Evolutionary conservation across 2,888 invertebrate species (phyloP).

Genomic region (Deilephila elpenor): DNA sequence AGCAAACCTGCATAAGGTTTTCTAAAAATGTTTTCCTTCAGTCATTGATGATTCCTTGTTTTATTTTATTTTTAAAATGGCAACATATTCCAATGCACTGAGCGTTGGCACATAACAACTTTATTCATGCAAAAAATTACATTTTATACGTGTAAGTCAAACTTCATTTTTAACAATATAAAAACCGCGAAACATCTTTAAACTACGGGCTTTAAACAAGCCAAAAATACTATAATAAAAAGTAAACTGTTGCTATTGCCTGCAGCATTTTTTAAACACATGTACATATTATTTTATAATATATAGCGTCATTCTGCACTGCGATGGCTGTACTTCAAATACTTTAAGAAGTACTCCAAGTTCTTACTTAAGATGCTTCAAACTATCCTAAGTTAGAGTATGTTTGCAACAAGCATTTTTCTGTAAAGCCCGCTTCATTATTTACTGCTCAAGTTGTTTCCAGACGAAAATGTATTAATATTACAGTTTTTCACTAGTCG

Average conservation of each 20-base stretch:
- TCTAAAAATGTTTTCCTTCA: too few species aligned
- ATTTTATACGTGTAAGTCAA: too few species aligned
- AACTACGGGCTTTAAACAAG: not conserved
- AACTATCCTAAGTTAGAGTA: slow-evolving; percentile 44
- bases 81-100: too few species aligned
- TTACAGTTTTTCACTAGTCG: slow-evolving; percentile 1
- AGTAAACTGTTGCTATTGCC: not conserved
- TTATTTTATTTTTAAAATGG: too few species aligned
- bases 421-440: slow-evolving; percentile 37
- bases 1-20: too few species aligned
- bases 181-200: not conserved
- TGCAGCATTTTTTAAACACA: not conserved
- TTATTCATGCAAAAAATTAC: too few species aligned
- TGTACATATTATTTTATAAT: not conserved
- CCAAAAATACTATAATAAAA: not conserved
- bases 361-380: slow-evolving; percentile 45
- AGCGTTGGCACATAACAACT: too few species aligned
- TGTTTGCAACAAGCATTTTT: slow-evolving; percentile 42
- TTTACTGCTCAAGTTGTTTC: slow-evolving; percentile 40
- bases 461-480: slow-evolving; percentile 29
- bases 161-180: too few species aligned
- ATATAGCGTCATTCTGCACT: slow-evolving; percentile 40
- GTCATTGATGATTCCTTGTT: too few species aligned
- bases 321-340: slow-evolving; percentile 49
- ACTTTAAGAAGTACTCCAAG: slow-evolving; percentile 50